Percentiles rank a stretch among this genome's conserved stretches.
Evolutionary conservation across 2,888 invertebrate genomes (phyloP).

Genomic region (Tachina lurida): DNA sequence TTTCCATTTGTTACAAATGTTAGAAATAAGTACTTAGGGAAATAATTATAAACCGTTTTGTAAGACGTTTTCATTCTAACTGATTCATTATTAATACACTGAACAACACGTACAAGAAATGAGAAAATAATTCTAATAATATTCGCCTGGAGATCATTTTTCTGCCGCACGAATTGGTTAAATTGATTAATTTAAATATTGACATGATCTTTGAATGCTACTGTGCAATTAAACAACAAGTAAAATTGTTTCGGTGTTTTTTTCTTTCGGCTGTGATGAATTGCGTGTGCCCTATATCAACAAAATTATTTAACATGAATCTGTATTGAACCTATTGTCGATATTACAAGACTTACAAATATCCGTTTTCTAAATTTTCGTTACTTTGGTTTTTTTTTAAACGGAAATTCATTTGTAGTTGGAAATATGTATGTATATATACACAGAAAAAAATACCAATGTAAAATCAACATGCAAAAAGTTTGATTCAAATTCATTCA

Average conservation of each 20-base stretch:
- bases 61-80: conserved; percentile 56
- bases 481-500: too few species aligned
- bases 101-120: neutral
- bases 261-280: neutral
- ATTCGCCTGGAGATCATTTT: conserved; percentile 47
- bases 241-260: neutral
- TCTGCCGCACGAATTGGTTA: conserved; percentile 45
- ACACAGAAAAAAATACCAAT: too few species aligned
- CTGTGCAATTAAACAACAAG: conserved; percentile 15
- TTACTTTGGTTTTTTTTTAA: neutral
- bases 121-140: conserved; percentile 12
- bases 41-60: conserved; percentile 55
- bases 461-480: too few species aligned
- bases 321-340: neutral
- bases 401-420: too few species aligned
- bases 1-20: neutral
- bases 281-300: neutral
- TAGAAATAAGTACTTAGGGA: neutral
- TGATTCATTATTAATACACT: conserved; percentile 47
- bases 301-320: neutral
- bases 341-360: neutral
- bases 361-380: neutral
- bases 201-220: conserved; percentile 64
- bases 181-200: conserved; percentile 72
- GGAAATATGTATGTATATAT: neutral